A percentile compares a stretch with the other conserved stretches of the same genome.
Evolutionary conservation across 35 echinoderm and acorn worm species (phyloP).

Genomic region (Stichopus chloronotus): DNA sequence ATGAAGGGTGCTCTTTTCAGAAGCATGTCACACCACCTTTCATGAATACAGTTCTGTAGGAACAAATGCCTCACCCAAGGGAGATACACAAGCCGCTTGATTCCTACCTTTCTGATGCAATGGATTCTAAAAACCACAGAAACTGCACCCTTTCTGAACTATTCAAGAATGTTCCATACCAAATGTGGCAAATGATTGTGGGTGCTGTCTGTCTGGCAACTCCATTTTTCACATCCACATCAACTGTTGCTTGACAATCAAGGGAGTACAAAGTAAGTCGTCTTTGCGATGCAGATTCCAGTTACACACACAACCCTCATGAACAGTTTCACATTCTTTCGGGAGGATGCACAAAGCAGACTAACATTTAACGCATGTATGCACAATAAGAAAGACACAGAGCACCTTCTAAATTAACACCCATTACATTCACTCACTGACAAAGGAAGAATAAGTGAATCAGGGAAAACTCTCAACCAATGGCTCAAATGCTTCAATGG

Average conservation of each 20-base stretch:
- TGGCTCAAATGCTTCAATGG: background rate
- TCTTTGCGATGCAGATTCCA: background rate
- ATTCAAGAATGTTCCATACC: too few species aligned
- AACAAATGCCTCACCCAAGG: too few species aligned
- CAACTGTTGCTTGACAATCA: background rate
- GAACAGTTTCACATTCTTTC: background rate
- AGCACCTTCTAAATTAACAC: conserved; percentile 12
- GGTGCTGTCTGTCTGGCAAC: too few species aligned
- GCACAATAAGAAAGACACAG: background rate
- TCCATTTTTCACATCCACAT: background rate
- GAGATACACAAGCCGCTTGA: too few species aligned
- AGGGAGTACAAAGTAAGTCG: background rate
- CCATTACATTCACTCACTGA: conserved; percentile 3
- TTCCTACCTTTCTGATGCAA: too few species aligned
- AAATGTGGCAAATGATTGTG: too few species aligned
- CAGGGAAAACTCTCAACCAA: background rate
- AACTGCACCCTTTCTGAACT: too few species aligned
- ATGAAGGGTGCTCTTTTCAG: too few species aligned
- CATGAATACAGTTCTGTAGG: too few species aligned
- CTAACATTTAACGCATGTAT: background rate
- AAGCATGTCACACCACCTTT: too few species aligned
- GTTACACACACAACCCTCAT: background rate
- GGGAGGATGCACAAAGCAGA: background rate
- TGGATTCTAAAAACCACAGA: too few species aligned
- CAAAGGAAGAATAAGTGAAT: background rate